Percentiles rank a stretch among this genome's conserved stretches.
These are phyloP conservation scores for Cantharis flavilabris DNA, from an alignment of 2,888 invertebrate species.

Conservation along the genomic window DNA sequence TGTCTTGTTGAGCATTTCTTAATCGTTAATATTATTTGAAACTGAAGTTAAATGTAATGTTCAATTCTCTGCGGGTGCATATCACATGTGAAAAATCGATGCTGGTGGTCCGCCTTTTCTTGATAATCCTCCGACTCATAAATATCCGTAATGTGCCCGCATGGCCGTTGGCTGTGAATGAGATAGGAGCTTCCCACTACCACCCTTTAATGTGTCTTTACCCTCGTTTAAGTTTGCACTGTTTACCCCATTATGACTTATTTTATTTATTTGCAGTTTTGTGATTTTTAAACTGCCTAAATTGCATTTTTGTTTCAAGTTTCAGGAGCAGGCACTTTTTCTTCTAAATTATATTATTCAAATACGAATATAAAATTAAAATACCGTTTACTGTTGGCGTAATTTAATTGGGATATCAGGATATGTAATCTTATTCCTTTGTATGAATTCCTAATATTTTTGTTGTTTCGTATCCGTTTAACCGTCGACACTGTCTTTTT, in stretches of 20 bases:
- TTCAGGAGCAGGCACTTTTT: neutral
- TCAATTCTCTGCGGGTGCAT: slow-evolving; percentile 31
- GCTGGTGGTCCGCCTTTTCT: slow-evolving; percentile 53
- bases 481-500: neutral
- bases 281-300: slow-evolving; percentile 6
- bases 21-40: slow-evolving; percentile 15
- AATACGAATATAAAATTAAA: neutral
- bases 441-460: neutral
- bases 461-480: neutral
- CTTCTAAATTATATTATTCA: neutral
- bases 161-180: slow-evolving; percentile 56
- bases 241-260: slow-evolving; percentile 36
- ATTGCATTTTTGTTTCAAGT: neutral
- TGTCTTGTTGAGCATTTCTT: neutral
- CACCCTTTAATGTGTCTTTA: slow-evolving; percentile 37
- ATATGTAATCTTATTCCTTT: neutral
- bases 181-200: slow-evolving; percentile 45
- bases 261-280: slow-evolving; percentile 16
- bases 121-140: slow-evolving; percentile 54
- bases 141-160: slow-evolving; percentile 55
- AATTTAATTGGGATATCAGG: neutral
- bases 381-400: neutral
- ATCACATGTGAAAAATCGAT: slow-evolving; percentile 55
- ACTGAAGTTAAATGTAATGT: slow-evolving; percentile 31
- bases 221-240: slow-evolving; percentile 32